A percentile compares a stretch with the other conserved stretches of the same genome.
Conservation (phyloP, 2,888 invertebrate species). For the Drosophila austrosaltans region DNA sequence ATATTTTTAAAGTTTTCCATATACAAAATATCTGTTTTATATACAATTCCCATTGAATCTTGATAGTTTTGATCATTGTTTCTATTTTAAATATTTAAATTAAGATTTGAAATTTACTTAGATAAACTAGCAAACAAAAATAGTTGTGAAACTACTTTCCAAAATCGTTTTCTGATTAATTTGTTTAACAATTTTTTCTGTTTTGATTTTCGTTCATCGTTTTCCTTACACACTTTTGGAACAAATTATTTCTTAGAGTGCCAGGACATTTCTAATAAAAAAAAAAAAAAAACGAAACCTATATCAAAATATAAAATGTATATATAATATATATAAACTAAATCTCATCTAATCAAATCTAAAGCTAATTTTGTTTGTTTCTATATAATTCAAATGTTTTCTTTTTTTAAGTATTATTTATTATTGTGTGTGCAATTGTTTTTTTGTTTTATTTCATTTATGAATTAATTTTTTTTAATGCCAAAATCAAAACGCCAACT, state of each 20-base stretch:
- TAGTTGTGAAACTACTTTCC: neutral
- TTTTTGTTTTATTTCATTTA: constrained; percentile 37
- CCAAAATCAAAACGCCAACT: constrained; percentile 46
- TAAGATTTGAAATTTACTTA: no score
- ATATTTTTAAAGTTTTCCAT: no score
- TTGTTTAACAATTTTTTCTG: constrained; percentile 6
- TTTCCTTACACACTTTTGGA: constrained; percentile 60
- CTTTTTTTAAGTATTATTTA: constrained; percentile 53
- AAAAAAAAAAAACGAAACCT: constrained; percentile 20
- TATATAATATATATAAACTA: neutral
- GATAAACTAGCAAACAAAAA: no score
- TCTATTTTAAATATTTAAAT: no score
- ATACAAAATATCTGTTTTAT: no score
- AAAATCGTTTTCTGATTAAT: neutral
- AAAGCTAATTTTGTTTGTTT: constrained; percentile 38
- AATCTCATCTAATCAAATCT: constrained; percentile 28
- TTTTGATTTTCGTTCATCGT: constrained; percentile 52
- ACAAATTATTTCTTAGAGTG: constrained; percentile 75
- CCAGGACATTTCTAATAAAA: constrained; percentile 80
- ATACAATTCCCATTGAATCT: no score
- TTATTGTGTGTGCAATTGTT: constrained; percentile 53
- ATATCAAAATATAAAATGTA: constrained; percentile 15
- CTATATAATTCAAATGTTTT: constrained; percentile 50
- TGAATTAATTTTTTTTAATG: constrained; percentile 64
- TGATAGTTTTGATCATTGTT: no score